These are phyloP conservation scores for Falco punctatus DNA, from an alignment of 2,113 vertebrate genomes.

Conservation along the genomic window DNA sequence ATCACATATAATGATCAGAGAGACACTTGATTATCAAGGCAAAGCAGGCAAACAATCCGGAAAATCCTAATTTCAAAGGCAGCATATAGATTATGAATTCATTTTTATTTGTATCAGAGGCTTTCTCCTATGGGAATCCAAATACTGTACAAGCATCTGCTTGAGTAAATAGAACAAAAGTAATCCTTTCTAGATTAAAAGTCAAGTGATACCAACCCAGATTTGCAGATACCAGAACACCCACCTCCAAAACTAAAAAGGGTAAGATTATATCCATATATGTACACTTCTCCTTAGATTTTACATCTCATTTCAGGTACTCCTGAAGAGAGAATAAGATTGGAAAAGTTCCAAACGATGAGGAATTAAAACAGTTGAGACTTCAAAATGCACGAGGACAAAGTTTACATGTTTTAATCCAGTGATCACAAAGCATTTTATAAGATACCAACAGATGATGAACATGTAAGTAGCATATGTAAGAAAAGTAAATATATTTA, in stretches of 20 bases:
- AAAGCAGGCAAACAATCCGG: not conserved
- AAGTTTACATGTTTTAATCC: not conserved
- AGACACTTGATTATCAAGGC: not conserved
- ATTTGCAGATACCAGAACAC: not conserved
- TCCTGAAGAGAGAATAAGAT: not conserved
- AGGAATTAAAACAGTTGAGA: not conserved
- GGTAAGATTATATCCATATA: not conserved
- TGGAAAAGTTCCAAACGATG: not conserved
- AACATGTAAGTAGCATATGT: not conserved
- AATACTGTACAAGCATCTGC: not conserved
- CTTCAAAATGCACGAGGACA: not conserved
- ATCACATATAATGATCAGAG: not conserved
- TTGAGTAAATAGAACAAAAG: not conserved
- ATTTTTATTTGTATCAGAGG: not conserved
- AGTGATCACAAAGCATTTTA: not conserved
- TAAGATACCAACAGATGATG: not conserved
- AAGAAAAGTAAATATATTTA: not conserved
- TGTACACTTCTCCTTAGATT: not conserved
- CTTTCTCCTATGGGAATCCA: not conserved
- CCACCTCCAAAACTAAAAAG: not conserved
- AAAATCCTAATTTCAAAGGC: not conserved
- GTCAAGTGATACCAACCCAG: not conserved
- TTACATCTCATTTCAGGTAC: not conserved
- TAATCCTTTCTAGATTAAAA: not conserved
- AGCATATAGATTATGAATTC: rapidly evolving